Evolutionary conservation across 1,140 invertebrate species (phyloP), one percentile per base, ranked within the genome.

Genomic region (Drosophila ambigua): DNA sequence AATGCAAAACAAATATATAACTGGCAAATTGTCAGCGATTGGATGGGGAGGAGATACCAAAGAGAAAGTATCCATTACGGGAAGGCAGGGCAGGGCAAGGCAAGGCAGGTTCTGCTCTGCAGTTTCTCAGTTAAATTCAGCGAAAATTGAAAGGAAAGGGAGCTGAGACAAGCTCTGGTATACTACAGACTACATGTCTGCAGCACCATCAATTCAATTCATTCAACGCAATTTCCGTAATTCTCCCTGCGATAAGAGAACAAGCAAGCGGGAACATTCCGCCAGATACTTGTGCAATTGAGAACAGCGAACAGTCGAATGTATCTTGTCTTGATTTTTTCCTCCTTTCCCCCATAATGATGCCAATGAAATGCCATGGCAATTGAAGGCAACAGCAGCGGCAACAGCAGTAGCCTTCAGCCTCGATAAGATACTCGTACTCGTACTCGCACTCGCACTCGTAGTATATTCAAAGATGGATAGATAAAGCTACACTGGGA

Each of bases 1-100:
- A 88, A 87, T 88, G 79, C 63, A 87, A 88, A 87, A 83, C 77
- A 83, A 88, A 87, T 87, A 85, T 60, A 77, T 60, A 77, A 61
- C 69, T 81, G 55, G 46, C 65, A 85, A 74, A 80, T 85, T 73
- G 60, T 16, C 48, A 58, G 57, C 6, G 45, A 45, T 39, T 41
- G 35, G 11, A 23, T 4, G 7, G 11, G 45, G 54, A 41, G 23
- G 63, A 51, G 46, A 78, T 35, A 49, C 44, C 23, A 58, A 66
- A 57, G 44, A 44, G 43, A 69, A 79, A 69, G 74, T 82, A 74
- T 78, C 69, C 81, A 35, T 79, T 48, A 64, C 50, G 45, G 5
- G 2, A 39, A 45, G 20, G 20, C 20, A 20, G 20, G 20, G 20
- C 16, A 16, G 16, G 16, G 16, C 16, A 28, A 28, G 5, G 26